Base-by-base conservation (phyloP, 2,113 vertebrate species). In the Heterotis niloticus region DNA sequence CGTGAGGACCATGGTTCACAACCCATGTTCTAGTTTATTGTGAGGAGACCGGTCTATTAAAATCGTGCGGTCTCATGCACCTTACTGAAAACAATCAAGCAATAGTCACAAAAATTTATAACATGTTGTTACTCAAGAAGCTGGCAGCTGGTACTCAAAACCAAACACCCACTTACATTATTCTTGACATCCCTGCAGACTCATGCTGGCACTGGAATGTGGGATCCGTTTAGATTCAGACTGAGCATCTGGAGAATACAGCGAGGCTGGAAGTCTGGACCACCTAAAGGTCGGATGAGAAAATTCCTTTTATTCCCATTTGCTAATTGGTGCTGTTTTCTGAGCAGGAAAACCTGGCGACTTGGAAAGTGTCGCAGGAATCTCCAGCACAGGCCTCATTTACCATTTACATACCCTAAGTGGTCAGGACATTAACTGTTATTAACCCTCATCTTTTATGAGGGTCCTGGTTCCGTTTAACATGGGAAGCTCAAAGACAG, bases 181-280 rank as follows among this genome's bases (percentile, higher is more conserved):
- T 44, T n/a, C n/a, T n/a, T 10, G 71, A 73, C 77, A 68, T 74
- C 64, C 24, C 12, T 52, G 5, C 14, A 24, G 0, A n/a, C 18
- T 87, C 84, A 80, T 81, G 81, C 83, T 81, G 78, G 77, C 79
- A 82, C 84, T 75, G 81, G 65, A 1, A 65, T 2, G 10, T 52
- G 18, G 1, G 83, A 28, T 54, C 83, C 83, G 84, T 89, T 89
- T 89, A 90, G 83, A 83, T 87, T 87, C 83, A 80, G 57, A 1
- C 34, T 29, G 26, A 20, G 57, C 70, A 66, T 29, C 76, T 80
- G 85, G 84, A 89, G 77, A 78, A 77, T 75, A 75, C 77, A 44
- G 34, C 7, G 34, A 76, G 78, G 80, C 16, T 13, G 0, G 1
- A 75, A 81, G 76, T 70, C 78, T 81, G 67, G 77, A 51, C 70